A percentile compares a stretch with the other conserved stretches of the same genome.
These are phyloP conservation scores for Mercenaria mercenaria DNA, from an alignment of 1,140 invertebrate species.

Conservation along the genomic window DNA sequence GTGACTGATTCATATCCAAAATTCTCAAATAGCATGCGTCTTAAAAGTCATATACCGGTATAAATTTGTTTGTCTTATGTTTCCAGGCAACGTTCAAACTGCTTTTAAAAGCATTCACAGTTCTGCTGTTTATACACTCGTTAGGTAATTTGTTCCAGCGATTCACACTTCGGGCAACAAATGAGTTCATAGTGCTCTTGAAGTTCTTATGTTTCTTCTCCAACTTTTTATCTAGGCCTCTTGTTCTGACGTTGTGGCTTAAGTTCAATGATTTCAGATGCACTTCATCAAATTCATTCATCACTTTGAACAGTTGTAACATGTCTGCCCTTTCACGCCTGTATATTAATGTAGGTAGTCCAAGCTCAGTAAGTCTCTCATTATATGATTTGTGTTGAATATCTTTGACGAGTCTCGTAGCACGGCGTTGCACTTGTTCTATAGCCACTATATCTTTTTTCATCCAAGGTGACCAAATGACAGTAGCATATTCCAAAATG, in stretches of 20 bases:
- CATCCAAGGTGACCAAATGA: not conserved
- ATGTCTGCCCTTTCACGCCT: not conserved
- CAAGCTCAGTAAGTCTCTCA: not conserved
- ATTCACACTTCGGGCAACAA: too few relatives aligned
- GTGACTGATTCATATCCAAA: too few relatives aligned
- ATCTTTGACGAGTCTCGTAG: not conserved
- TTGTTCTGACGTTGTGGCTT: not conserved
- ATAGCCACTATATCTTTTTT: constrained; percentile 25
- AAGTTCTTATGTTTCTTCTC: too few relatives aligned
- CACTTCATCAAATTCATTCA: not conserved
- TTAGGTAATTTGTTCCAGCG: too few relatives aligned
- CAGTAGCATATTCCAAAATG: not conserved
- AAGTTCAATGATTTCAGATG: not conserved
- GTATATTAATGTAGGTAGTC: constrained; percentile 2
- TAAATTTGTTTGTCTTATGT: too few relatives aligned
- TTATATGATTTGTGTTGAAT: not conserved
- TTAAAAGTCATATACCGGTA: too few relatives aligned
- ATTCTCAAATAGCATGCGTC: too few relatives aligned
- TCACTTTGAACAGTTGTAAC: constrained; percentile 17
- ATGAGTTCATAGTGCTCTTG: too few relatives aligned
- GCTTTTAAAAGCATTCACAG: too few relatives aligned
- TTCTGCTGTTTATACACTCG: too few relatives aligned
- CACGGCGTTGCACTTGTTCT: constrained; percentile 13
- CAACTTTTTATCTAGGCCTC: too few relatives aligned
- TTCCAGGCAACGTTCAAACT: too few relatives aligned